These are phyloP conservation scores for Alaudala cheleensis DNA, from an alignment of 2,113 vertebrate genomes.

Conservation along the genomic window DNA sequence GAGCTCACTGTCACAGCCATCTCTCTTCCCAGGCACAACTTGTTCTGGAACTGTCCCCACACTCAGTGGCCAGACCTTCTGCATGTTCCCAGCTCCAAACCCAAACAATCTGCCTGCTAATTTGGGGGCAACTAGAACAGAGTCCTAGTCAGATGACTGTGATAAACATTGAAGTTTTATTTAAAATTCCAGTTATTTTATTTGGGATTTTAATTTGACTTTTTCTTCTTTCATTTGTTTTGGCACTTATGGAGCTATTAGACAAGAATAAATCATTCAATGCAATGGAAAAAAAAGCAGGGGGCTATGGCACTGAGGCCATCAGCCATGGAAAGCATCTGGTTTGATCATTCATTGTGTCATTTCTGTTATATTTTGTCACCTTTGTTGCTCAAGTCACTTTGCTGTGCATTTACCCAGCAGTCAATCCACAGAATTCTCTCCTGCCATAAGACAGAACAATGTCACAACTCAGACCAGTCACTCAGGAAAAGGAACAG, in stretches of 20 bases:
- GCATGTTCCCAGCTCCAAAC: background rate
- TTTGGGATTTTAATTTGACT: background rate
- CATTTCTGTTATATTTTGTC: background rate
- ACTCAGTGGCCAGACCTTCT: background rate
- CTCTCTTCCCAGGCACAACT: background rate
- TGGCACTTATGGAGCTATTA: background rate
- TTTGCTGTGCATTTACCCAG: background rate
- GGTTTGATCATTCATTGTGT: background rate
- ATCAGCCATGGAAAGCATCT: background rate
- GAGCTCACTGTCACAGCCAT: background rate
- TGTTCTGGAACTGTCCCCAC: background rate
- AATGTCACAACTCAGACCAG: background rate
- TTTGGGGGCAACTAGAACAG: background rate
- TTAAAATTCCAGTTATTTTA: background rate
- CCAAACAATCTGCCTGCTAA: background rate
- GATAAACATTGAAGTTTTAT: background rate
- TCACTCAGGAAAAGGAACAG: background rate
- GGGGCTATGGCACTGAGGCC: background rate
- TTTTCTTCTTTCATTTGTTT: background rate
- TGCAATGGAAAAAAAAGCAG: background rate
- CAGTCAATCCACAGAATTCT: background rate
- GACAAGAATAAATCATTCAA: fast-evolving
- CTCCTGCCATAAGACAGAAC: background rate
- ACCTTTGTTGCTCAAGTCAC: background rate
- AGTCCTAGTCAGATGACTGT: background rate